Base-by-base conservation (phyloP, 2,113 vertebrate genomes). In the Scomber japonicus region DNA sequence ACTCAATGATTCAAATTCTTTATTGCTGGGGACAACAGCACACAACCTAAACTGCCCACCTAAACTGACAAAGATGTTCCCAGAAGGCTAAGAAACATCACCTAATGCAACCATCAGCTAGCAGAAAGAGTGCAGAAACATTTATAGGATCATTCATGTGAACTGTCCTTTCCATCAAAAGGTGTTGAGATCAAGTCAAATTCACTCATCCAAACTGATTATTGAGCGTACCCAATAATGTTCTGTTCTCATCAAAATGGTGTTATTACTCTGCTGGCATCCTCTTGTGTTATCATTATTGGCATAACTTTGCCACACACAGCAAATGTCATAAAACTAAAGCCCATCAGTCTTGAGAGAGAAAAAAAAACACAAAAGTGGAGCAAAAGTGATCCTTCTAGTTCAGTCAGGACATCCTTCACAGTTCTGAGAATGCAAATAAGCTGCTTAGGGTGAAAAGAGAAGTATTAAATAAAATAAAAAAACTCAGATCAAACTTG, bases 401-500 rank as follows among this genome's bases (percentile, higher is more conserved):
- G 8, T 55, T 8, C 14, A 17, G 44, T 11, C 50, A 51, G 24
- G 27, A 21, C 56, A 69, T 48, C 48, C 51, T 71, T 64, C 65
- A 59, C 8, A 17, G n/a, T 75, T 73, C 61, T 19, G 71, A 59
- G 35, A 77, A 72, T 44, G 46, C 2, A 13, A 72, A 68, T 62
- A 63, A 57, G 60, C 15, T 19, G 55, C 57, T 82, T 70, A 50
- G 49, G 35, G 54, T 70, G 56, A 70, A 67, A 68, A 67, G 19
- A 66, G 17, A 78, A 61, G 72, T 30, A 75, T 35, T 27, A 59
- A 77, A 74, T 64, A 65, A 55, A 81, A 77, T 70, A 56, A 65
- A 80, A 84, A 78, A 79, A 78, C 21, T 81, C n/a, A 31, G 63
- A 86, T 73, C 57, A 79, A 73, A 75, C 56, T 85, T 86, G 79